Evolutionary conservation across 2,888 invertebrate species (phyloP), one percentile per base, ranked within the genome.

Genomic region (Ametastegia equiseti): DNA sequence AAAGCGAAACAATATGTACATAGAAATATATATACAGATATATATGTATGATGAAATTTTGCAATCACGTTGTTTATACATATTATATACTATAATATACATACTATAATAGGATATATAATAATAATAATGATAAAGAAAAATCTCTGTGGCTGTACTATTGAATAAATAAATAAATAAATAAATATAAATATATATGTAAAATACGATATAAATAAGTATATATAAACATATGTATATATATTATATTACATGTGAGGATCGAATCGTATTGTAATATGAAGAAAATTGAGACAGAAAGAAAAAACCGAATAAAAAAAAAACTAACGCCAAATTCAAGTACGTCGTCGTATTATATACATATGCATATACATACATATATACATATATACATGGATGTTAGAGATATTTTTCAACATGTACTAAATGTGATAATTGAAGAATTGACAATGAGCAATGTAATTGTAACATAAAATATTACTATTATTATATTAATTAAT

Each of bases 391-490:
- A 75, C 42, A 91, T 91, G 88, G 88, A 90, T 92, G 93, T 92
- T 92, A 91, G 92, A 89, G 87, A 91, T 91, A 92, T 91, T 91
- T 91, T 91, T 91, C 89, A 92, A 91, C 90, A 89, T 91, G 88
- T 91, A 91, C 89, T 91, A 91, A 91, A 91, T 91, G 91, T 91
- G 91, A 91, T 92, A 92, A 89, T 87, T 88, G 89, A 91, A 89
- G 90, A 91, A 91, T 91, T 91, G 91, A 91, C 90, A 92, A 91
- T 92, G 91, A 92, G 90, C 90, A 91, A 91, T 91, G 91, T 89
- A 89, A 91, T 84, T 91, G 91, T 92, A 91, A 91, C 88, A 90
- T 91, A 84, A 84, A n/a, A 85, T 86, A 85, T 84, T 54, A 86
- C 84, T 84, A 83, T 81, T 83, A 82, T 83, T 30, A 71, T 9